phyloP scores from a whole-genome alignment of 2,797 vertebrate genomes.

The Florisuga fusca region DNA sequence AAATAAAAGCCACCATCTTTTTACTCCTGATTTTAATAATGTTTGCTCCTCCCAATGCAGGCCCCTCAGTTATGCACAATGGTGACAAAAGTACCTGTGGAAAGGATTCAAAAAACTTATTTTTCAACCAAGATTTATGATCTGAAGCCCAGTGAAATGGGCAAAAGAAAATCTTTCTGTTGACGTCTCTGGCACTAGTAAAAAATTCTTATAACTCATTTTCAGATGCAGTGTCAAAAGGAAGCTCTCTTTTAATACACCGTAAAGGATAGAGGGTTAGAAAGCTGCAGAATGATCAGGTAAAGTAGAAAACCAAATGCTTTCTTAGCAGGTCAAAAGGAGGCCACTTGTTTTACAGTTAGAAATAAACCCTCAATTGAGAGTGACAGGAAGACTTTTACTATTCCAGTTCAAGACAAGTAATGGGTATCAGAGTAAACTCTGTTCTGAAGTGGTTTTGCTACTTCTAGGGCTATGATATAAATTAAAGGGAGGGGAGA shows the following conservation, averaged over 20 bases:
- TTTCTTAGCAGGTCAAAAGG: constrained; percentile 32
- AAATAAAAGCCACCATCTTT: not conserved
- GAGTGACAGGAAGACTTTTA: constrained; percentile 6
- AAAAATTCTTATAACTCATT: not conserved
- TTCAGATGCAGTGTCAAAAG: not conserved
- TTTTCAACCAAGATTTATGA: not conserved
- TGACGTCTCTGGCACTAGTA: not conserved
- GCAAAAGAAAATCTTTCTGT: not conserved
- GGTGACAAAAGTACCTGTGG: not conserved
- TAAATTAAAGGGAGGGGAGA: not conserved
- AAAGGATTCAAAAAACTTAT: not conserved
- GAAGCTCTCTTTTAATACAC: not conserved
- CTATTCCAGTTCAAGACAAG: not conserved
- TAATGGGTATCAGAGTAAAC: not conserved
- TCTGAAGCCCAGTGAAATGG: not conserved
- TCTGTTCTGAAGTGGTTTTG: not conserved
- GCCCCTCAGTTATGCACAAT: not conserved
- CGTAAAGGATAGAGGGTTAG: not conserved
- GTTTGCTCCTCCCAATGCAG: not conserved
- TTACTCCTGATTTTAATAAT: not conserved
- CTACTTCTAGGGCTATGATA: not conserved
- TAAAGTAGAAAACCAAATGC: constrained; percentile 2
- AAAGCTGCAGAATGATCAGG: not conserved
- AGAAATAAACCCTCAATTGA: constrained; percentile 14
- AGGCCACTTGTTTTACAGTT: constrained; percentile 22